phyloP scores from a whole-genome alignment of 2,113 vertebrate species.

The Oryzias melastigma region DNA sequence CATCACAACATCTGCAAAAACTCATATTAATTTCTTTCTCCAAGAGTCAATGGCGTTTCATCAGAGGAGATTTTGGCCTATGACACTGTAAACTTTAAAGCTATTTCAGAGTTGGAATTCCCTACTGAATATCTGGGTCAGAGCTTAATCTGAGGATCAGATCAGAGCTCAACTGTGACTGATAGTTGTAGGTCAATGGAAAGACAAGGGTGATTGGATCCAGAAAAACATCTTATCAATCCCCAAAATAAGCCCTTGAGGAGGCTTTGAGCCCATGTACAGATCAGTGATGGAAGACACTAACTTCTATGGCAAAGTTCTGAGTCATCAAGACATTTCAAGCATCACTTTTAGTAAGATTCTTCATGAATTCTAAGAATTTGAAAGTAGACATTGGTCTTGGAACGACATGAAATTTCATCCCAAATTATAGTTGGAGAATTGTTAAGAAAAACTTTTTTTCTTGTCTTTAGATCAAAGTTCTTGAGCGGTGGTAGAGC shows the following conservation, averaged over 20 bases:
- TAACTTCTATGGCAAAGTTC: background rate
- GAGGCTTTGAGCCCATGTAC: background rate
- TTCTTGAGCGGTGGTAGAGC: conserved; percentile 25
- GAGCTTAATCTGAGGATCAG: conserved; percentile 8
- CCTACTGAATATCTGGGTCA: conserved; percentile 1
- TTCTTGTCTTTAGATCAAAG: background rate
- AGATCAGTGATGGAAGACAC: background rate
- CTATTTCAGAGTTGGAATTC: background rate
- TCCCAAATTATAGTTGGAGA: background rate
- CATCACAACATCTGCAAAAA: too few relatives aligned
- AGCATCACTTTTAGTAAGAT: background rate
- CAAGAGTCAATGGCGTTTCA: too few relatives aligned
- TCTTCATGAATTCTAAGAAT: too few relatives aligned
- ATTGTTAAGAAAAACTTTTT: background rate
- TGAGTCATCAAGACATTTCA: background rate
- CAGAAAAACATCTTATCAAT: conserved; percentile 1
- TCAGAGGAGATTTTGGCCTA: too few relatives aligned
- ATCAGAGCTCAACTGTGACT: conserved; percentile 21
- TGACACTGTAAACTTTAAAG: too few relatives aligned
- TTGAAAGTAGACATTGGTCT: too few relatives aligned
- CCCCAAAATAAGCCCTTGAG: background rate
- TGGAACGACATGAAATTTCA: too few relatives aligned
- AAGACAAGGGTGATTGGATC: conserved; percentile 36
- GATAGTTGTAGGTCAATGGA: conserved; percentile 37
- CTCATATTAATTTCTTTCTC: too few relatives aligned